Evolutionary conservation across 2,113 vertebrate species (phyloP).

Genomic region (Barnardius zonarius): DNA sequence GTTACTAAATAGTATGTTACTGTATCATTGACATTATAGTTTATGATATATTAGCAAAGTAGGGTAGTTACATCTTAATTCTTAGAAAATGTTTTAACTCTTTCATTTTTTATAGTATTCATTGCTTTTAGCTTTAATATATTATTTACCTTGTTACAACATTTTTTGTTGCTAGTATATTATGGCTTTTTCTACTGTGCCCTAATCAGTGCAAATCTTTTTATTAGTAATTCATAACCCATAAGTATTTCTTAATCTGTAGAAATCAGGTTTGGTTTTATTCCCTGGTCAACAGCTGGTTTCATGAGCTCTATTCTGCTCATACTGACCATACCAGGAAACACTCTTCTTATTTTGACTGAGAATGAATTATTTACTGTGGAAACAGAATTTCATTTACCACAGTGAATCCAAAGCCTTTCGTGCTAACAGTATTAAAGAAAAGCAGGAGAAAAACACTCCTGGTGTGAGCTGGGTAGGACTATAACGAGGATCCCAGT

Average conservation of each 20-base stretch:
- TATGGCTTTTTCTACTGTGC: background rate
- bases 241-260: background rate
- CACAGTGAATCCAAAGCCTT: background rate
- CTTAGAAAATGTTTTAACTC: background rate
- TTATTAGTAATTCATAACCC: background rate
- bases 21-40: background rate
- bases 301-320: background rate
- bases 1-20: background rate
- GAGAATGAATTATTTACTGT: background rate
- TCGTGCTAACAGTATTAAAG: background rate
- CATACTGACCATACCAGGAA: background rate
- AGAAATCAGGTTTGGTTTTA: background rate
- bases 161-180: background rate
- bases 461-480: background rate
- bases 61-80: background rate
- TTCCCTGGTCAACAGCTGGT: background rate
- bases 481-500: accelerated
- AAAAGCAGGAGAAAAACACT: background rate
- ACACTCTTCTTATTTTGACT: background rate
- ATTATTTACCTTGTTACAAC: background rate
- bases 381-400: background rate
- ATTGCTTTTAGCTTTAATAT: background rate
- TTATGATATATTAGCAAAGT: background rate
- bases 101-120: background rate
- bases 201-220: background rate